Conservation (phyloP, 92 coral and sea anemone genomes). For the Palythoa heliodiscus region DNA sequence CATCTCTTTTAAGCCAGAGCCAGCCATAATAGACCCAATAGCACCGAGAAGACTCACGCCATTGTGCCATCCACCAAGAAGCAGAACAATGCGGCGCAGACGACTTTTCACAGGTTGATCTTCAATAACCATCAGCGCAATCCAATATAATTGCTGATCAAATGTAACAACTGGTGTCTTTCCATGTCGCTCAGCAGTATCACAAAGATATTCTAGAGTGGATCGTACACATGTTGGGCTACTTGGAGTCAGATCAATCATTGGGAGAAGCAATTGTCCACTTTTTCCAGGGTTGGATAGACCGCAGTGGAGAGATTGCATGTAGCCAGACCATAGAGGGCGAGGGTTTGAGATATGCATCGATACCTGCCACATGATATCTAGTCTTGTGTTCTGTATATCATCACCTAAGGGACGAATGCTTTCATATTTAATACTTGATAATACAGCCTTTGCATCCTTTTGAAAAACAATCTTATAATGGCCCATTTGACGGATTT, state of each 20-base stretch:
- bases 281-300: slow-evolving; percentile 36
- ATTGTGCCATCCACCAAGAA: slow-evolving; percentile 35
- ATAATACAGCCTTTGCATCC: slow-evolving; percentile 42
- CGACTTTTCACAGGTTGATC: slow-evolving; percentile 29
- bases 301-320: slow-evolving; percentile 33
- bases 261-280: slow-evolving; percentile 14
- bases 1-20: slow-evolving; percentile 40
- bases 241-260: slow-evolving; percentile 34
- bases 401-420: background rate
- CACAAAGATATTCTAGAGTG: slow-evolving; percentile 49
- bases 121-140: slow-evolving; percentile 47
- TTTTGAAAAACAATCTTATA: slow-evolving; percentile 27
- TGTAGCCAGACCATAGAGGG: slow-evolving; percentile 46
- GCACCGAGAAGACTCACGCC: slow-evolving; percentile 40
- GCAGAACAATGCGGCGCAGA: slow-evolving; percentile 26
- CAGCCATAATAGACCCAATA: slow-evolving; percentile 28
- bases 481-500: slow-evolving; percentile 6
- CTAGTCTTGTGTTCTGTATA: slow-evolving; percentile 36
- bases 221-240: slow-evolving; percentile 40
- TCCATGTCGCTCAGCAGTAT: slow-evolving; percentile 37
- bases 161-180: slow-evolving; percentile 47
- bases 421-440: slow-evolving; percentile 18
- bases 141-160: slow-evolving; percentile 43
- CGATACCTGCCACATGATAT: slow-evolving; percentile 43
- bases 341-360: slow-evolving; percentile 21